Percentiles rank a stretch among this genome's conserved stretches.
Conservation (phyloP, 2,888 invertebrate genomes). For the Phalangium opilio region DNA sequence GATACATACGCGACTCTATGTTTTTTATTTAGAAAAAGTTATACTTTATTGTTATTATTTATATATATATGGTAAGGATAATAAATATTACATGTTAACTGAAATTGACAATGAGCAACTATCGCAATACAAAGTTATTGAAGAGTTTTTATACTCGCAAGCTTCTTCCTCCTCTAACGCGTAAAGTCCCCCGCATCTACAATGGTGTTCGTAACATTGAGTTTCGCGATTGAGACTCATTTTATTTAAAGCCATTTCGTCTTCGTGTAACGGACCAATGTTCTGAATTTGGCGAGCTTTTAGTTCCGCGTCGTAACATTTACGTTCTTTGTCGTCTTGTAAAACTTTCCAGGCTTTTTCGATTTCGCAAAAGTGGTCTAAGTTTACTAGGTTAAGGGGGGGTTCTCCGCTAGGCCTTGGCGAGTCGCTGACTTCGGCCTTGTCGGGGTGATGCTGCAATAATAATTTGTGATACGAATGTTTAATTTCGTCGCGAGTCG, state of each 20-base stretch:
- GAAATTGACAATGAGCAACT: constrained; percentile 11
- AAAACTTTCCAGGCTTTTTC: constrained; percentile 15
- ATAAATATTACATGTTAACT: constrained; percentile 2
- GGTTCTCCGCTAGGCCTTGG: not conserved
- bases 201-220: constrained; percentile 5
- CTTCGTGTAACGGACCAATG: constrained; percentile 6
- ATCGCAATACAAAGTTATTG: constrained; percentile 9
- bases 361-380: constrained; percentile 4
- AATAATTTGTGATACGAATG: constrained; percentile 10
- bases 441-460: constrained; percentile 12
- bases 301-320: constrained; percentile 11
- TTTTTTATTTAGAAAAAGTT: too few species aligned
- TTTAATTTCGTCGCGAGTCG: constrained; percentile 13
- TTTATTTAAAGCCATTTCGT: constrained; percentile 5
- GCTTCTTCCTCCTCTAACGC: constrained; percentile 2
- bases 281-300: not conserved
- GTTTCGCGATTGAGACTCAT: not conserved
- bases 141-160: not conserved
- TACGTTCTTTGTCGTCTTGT: constrained; percentile 6
- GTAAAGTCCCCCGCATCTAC: constrained; percentile 12
- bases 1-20: too few species aligned
- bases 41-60: too few species aligned
- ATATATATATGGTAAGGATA: too few species aligned
- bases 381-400: too few species aligned
- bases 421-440: not conserved